A percentile compares a stretch with the other conserved stretches of the same genome.
Conservation (phyloP, 2,797 vertebrate species). For the Sarcoramphus papa region DNA sequence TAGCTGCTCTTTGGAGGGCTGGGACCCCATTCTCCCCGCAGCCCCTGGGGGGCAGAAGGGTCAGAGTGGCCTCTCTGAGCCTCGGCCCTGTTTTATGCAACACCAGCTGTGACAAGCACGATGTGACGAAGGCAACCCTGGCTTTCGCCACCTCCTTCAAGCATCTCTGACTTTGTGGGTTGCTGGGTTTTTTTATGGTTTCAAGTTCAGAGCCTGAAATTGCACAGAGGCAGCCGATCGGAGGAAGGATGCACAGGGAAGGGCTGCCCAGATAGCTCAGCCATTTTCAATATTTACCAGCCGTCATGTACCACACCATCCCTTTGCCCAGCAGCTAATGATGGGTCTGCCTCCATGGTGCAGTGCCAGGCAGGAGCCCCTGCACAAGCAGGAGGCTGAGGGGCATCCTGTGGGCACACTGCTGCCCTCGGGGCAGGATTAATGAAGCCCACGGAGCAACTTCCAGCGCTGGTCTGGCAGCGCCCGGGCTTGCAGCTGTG, state of each 20-base stretch:
- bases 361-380: neutral
- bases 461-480: neutral
- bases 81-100: accelerated
- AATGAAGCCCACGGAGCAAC: neutral
- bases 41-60: accelerated
- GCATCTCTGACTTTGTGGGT: neutral
- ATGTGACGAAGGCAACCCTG: neutral
- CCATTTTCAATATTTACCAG: neutral
- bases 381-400: neutral
- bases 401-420: accelerated
- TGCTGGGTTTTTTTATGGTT: neutral
- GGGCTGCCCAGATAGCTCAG: neutral
- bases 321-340: neutral
- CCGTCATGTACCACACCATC: neutral
- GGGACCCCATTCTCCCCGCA: neutral
- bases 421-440: neutral
- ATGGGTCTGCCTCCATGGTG: accelerated
- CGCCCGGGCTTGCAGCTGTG: accelerated
- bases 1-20: neutral
- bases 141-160: neutral
- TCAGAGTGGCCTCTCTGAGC: neutral
- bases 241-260: neutral
- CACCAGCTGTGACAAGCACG: neutral
- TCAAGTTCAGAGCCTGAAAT: neutral
- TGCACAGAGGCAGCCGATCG: accelerated